These are phyloP conservation scores for Helarctos malayanus DNA, from an alignment of 2,797 vertebrate species.

Conservation along the genomic window DNA sequence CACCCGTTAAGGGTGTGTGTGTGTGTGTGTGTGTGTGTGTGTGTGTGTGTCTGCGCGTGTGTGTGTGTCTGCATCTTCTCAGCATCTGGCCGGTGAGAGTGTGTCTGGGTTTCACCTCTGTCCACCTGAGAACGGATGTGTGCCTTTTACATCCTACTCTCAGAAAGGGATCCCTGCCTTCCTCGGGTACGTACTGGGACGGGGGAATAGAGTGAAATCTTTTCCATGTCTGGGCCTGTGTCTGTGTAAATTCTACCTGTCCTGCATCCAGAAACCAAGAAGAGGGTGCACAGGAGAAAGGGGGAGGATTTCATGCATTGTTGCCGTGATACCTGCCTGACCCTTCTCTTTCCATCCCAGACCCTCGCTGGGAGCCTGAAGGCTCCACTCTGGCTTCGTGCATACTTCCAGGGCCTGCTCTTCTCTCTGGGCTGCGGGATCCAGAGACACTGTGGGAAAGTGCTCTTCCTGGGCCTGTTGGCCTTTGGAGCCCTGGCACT, in stretches of 20 bases:
- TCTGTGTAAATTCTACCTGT: not conserved
- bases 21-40: no score
- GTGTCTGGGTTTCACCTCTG: not conserved
- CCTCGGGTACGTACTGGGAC: not conserved
- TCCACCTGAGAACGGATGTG: not conserved
- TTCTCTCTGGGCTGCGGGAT: conserved; percentile 98
- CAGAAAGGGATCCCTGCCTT: not conserved
- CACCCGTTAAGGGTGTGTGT: not conserved
- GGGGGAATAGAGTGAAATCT: not conserved
- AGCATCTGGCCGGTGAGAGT: not conserved
- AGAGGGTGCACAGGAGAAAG: not conserved
- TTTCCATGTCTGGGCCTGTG: not conserved
- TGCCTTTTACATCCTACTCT: not conserved
- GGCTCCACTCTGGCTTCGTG: conserved; percentile 97
- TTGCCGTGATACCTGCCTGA: conserved; percentile 47
- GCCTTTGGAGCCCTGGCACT: conserved; percentile 97
- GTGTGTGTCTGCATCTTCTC: not conserved
- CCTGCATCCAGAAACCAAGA: conserved; percentile 34
- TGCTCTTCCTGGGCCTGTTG: conserved; percentile 98
- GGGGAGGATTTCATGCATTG: not conserved
- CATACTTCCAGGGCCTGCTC: conserved; percentile 97
- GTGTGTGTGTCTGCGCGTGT: not conserved
- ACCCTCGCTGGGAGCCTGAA: conserved; percentile 73
- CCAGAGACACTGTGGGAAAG: conserved; percentile 98
- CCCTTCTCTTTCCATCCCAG: conserved; percentile 70